Conservation (phyloP, 2,888 invertebrate genomes). For the Pasiphila rectangulata region DNA sequence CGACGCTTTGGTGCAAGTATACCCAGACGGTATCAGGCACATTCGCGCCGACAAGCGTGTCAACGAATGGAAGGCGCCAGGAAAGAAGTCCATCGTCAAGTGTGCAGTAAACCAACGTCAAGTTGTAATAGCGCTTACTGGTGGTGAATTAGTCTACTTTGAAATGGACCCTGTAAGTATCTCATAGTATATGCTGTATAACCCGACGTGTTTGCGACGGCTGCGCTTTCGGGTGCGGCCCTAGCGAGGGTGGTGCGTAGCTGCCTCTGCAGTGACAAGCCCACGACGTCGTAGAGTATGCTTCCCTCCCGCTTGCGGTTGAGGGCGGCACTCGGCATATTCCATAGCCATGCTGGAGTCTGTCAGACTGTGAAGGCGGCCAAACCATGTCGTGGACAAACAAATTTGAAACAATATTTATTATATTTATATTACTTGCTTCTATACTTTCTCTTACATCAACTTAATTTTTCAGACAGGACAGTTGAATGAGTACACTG, state of each 20-base stretch:
- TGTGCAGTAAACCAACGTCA: constrained; percentile 99
- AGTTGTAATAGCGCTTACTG: constrained; percentile 98
- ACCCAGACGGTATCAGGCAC: constrained; percentile 99
- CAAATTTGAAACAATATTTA: constrained; percentile 9
- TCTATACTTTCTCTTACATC: constrained; percentile 18
- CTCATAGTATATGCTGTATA: neutral
- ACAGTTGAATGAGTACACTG: constrained; percentile 98
- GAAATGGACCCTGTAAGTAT: constrained; percentile 98
- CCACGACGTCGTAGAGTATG: constrained; percentile 84
- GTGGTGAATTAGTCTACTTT: constrained; percentile 98
- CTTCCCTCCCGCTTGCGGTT: constrained; percentile 72
- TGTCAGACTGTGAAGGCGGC: constrained; percentile 84
- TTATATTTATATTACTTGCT: neutral
- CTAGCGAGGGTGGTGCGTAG: constrained; percentile 70
- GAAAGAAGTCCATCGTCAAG: constrained; percentile 97
- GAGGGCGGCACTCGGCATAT: constrained; percentile 84
- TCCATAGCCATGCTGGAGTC: constrained; percentile 87
- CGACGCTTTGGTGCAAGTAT: constrained; percentile 98
- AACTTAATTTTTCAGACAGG: constrained; percentile 87
- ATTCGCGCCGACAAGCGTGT: constrained; percentile 98
- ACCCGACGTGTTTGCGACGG: constrained; percentile 62
- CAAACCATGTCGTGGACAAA: constrained; percentile 86
- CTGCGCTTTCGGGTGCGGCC: constrained; percentile 52
- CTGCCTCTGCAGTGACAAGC: constrained; percentile 74
- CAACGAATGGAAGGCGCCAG: constrained; percentile 99